Base-by-base conservation (phyloP, 1,140 invertebrate species). In the Odontomachus brunneus region DNA sequence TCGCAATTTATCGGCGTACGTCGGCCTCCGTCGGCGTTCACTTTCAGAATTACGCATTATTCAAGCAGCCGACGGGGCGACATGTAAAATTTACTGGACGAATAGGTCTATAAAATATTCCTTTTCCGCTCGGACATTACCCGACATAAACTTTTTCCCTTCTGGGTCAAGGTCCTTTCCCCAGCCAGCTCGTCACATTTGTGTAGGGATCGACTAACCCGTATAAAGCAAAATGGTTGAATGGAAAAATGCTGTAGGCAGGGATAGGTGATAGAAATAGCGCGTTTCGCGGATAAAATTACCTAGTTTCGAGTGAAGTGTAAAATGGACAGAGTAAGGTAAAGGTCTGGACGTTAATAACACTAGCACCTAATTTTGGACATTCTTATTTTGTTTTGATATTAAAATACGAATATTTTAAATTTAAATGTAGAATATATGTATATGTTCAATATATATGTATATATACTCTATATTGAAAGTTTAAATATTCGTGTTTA, bases 31-130 rank as follows among this genome's bases (percentile, higher is more conserved):
- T 33, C 51, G 26, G 53, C 4, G 69, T 22, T 76, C 19, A 15
- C 49, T 55, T 80, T 59, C 33, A 17, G 33, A 67, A 69, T 78
- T 78, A 44, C 49, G 17, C 49, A 9, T 71, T 29, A 69, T 59
- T 24, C 19, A 19, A 11, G 3, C 17, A 26, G 9, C 19, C 24
- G 15, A 9, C 14, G 49, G 19, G n/a, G n/a, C 53, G 53, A 14
- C n/a, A 38, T 22, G 26, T 65, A 55, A 12, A 22, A 55, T 26
- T 78, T 44, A 69, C 9, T 22, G n/a, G 48, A 0, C 19, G n/a
- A 5, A 12, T 14, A 9, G 12, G 0, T 38, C 1, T 44, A 57
- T 55, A 66, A 53, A 44, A 67, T 55, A 66, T 67, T 67, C 26
- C 14, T 63, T 51, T 63, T 51, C 44, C 7, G 29, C 33, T 49